Percentiles rank a stretch among this genome's conserved stretches.
Conservation (phyloP, 2,797 vertebrate species). For the Falco berigora region DNA sequence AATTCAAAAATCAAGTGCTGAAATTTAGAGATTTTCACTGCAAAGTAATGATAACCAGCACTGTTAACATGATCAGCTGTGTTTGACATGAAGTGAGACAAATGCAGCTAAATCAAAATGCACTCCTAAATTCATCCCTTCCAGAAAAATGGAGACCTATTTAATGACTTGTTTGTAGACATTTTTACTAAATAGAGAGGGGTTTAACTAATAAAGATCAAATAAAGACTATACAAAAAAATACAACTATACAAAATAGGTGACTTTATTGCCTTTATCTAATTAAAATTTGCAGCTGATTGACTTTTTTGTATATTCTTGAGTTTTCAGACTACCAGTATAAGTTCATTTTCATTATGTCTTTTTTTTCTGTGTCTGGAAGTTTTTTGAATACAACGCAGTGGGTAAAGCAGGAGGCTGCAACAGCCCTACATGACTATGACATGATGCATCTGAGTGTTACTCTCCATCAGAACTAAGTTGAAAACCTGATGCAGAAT, state of each 20-base stretch:
- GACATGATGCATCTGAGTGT: neutral
- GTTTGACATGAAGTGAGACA: neutral
- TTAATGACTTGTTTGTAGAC: neutral
- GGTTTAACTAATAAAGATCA: neutral
- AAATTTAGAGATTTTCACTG: neutral
- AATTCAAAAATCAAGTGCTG: neutral
- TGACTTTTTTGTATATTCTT: neutral
- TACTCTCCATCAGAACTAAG: neutral
- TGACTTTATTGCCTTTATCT: neutral
- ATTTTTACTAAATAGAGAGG: neutral
- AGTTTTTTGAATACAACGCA: fast-evolving
- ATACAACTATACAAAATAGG: neutral
- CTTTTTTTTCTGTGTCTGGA: neutral
- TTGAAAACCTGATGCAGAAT: neutral
- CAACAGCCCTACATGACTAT: neutral
- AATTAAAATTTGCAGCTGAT: neutral
- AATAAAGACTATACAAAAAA: neutral
- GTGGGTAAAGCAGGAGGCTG: neutral
- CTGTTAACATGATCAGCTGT: neutral
- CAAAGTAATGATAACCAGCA: neutral
- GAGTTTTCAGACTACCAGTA: neutral
- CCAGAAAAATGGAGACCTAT: neutral
- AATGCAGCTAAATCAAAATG: neutral
- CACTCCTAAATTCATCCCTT: neutral
- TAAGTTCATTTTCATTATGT: neutral